A percentile compares a stretch with the other conserved stretches of the same genome.
Conservation (phyloP, 1,140 invertebrate genomes). For the Leptinotarsa defecta region DNA sequence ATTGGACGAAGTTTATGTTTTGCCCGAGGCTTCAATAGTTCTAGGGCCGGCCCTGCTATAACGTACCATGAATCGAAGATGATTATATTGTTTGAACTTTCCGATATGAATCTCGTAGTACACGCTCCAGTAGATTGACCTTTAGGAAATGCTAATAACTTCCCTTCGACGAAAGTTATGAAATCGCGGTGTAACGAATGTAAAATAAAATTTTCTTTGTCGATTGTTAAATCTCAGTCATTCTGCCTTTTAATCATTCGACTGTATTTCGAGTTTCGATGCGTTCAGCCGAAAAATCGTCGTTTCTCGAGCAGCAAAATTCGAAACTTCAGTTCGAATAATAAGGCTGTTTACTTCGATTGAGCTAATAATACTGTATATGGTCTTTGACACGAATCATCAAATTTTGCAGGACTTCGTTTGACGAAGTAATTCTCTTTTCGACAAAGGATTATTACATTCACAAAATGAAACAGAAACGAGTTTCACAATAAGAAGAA, state of each 20-base stretch:
- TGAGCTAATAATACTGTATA: not conserved
- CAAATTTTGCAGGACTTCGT: not conserved
- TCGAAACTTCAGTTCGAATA: not conserved
- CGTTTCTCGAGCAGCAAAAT: not conserved
- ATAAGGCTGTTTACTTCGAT: not conserved
- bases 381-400: not conserved
- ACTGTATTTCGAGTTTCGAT: not conserved
- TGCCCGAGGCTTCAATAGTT: no score
- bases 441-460: conserved; percentile 1
- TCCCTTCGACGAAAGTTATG: not conserved
- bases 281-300: not conserved
- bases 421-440: not conserved
- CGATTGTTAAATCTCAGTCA: conserved; percentile 3
- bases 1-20: no score
- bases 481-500: no score
- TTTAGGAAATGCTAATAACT: not conserved
- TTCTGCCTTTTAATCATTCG: conserved; percentile 3
- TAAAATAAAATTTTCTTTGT: conserved; percentile 6
- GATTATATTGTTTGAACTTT: not conserved
- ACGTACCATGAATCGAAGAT: no score
- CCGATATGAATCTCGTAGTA: not conserved
- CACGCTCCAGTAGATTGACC: not conserved
- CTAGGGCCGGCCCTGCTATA: no score
- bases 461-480: not conserved
- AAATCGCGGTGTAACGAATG: conserved; percentile 5